These are phyloP conservation scores for Aphelinus certus DNA, from an alignment of 1,140 invertebrate genomes.

Conservation along the genomic window DNA sequence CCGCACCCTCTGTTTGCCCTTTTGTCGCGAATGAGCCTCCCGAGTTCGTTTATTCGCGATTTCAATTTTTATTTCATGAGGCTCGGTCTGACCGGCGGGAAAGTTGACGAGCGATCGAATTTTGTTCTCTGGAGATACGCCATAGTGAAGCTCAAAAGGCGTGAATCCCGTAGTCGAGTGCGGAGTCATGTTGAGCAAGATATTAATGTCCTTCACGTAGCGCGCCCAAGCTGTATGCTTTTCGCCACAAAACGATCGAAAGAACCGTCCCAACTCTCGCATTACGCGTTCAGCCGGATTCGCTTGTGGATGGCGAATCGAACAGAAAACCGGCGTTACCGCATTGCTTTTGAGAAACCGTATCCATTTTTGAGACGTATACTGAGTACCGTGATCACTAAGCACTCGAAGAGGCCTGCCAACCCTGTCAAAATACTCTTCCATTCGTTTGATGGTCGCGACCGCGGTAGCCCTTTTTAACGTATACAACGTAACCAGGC, in stretches of 20 bases:
- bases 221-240: background rate
- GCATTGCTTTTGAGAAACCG: background rate
- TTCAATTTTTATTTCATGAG: constrained; percentile 1
- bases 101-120: background rate
- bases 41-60: background rate
- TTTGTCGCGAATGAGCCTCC: background rate
- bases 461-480: constrained; percentile 9
- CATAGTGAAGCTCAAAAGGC: background rate
- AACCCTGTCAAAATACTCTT: constrained; percentile 16
- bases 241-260: constrained; percentile 6
- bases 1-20: background rate
- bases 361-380: background rate
- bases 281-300: constrained; percentile 5
- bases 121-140: too few relatives aligned
- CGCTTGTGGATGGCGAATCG: background rate
- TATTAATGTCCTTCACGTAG: background rate
- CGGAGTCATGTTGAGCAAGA: background rate
- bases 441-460: background rate
- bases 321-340: background rate
- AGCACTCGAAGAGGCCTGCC: background rate
- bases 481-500: constrained; percentile 12
- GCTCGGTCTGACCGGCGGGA: background rate
- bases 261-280: background rate
- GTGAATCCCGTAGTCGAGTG: background rate
- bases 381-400: constrained; percentile 13